Evolutionary conservation across 2,797 vertebrate species (phyloP).

Genomic region (Xenentodon cancila): DNA sequence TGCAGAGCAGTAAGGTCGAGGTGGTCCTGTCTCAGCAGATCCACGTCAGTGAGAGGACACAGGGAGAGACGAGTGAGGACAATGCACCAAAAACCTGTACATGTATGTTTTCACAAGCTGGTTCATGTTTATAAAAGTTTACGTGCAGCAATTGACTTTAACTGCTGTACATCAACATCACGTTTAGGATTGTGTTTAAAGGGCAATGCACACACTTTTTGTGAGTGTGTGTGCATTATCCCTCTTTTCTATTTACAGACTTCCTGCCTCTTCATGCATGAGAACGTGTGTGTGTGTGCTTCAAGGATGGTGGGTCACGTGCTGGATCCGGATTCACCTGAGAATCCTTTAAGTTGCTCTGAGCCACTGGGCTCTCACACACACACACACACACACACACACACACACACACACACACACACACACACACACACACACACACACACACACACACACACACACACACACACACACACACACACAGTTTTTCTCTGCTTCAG

Average conservation of each 20-base stretch:
- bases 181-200: too few relatives aligned
- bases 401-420: neutral
- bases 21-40: slow-evolving; percentile 8
- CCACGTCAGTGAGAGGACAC: neutral
- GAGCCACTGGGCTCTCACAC: neutral
- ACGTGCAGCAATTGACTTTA: too few relatives aligned
- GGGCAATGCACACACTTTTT: too few relatives aligned
- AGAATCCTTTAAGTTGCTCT: slow-evolving; percentile 28
- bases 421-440: neutral
- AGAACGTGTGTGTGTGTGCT: neutral
- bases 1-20: neutral
- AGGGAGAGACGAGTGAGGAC: too few relatives aligned
- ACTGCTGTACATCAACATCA: too few relatives aligned
- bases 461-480: neutral
- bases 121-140: too few relatives aligned
- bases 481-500: neutral
- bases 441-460: neutral
- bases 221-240: slow-evolving; percentile 8
- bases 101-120: too few relatives aligned
- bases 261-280: slow-evolving; percentile 1
- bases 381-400: neutral
- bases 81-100: neutral
- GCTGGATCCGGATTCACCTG: slow-evolving; percentile 10
- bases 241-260: neutral
- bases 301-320: slow-evolving; percentile 11